These are phyloP conservation scores for Ormyrus thymus DNA, from an alignment of 2,888 invertebrate genomes.

Conservation along the genomic window DNA sequence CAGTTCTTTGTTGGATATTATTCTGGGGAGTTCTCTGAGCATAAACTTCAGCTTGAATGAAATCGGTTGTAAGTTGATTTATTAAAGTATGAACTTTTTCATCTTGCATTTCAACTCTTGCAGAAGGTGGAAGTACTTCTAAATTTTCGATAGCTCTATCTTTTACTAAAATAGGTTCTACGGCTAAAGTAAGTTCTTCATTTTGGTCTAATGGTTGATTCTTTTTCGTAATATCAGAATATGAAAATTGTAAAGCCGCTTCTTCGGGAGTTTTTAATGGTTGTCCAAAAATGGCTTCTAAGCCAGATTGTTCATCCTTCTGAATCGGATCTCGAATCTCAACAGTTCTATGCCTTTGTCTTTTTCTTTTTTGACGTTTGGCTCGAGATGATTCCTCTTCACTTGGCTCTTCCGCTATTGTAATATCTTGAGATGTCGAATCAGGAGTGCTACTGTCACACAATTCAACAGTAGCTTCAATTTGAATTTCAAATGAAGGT, in stretches of 20 bases:
- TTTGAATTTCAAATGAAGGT: constrained; percentile 67
- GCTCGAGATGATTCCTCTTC: constrained; percentile 38
- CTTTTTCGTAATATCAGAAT: constrained; percentile 63
- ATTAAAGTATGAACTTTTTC: not conserved
- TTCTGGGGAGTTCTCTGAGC: constrained; percentile 63
- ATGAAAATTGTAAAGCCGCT: constrained; percentile 60
- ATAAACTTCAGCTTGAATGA: constrained; percentile 64
- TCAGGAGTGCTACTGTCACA: constrained; percentile 64
- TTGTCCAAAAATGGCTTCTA: constrained; percentile 61
- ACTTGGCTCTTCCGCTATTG: constrained; percentile 40
- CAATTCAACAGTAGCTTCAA: constrained; percentile 69
- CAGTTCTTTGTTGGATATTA: constrained; percentile 76
- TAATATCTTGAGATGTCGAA: constrained; percentile 51
- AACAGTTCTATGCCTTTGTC: constrained; percentile 49
- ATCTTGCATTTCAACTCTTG: constrained; percentile 1
- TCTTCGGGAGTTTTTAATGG: constrained; percentile 54
- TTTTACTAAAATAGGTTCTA: constrained; percentile 57
- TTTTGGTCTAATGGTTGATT: constrained; percentile 48
- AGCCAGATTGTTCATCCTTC: constrained; percentile 55
- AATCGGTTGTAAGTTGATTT: constrained; percentile 54
- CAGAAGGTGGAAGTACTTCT: constrained; percentile 53
- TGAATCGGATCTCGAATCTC: constrained; percentile 41
- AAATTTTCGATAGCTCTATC: constrained; percentile 60
- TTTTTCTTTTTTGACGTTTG: constrained; percentile 46
- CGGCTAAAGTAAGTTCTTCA: constrained; percentile 63